A percentile compares a stretch with the other conserved stretches of the same genome.
Evolutionary conservation across 2,797 vertebrate genomes (phyloP).

Genomic region (Eremophila alpestris): DNA sequence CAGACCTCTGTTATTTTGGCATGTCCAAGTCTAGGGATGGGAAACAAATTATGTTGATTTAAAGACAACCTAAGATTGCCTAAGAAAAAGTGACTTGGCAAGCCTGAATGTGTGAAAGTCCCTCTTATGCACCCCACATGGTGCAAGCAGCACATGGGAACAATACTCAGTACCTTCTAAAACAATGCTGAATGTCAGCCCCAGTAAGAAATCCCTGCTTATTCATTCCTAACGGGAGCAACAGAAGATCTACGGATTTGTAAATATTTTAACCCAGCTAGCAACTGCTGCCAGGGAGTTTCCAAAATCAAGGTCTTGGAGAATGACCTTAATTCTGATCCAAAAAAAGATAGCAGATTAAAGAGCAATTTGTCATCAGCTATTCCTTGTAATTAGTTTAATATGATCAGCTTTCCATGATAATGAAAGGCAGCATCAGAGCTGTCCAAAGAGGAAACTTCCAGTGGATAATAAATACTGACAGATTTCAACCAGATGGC

Average conservation of each 20-base stretch:
- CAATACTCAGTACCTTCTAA: constrained; percentile 14
- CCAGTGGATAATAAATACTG: constrained; percentile 62
- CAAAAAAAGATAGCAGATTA: constrained; percentile 37
- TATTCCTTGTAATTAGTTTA: constrained; percentile 67
- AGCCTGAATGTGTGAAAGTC: constrained; percentile 33
- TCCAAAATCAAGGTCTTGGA: constrained; percentile 36
- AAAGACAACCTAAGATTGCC: not conserved
- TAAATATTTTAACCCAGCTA: constrained; percentile 78
- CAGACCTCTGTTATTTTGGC: not conserved
- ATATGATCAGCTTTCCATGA: constrained; percentile 63
- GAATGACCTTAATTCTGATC: constrained; percentile 44
- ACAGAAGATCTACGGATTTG: constrained; percentile 56
- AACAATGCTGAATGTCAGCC: constrained; percentile 27
- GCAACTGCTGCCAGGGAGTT: constrained; percentile 54
- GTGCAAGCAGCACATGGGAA: constrained; percentile 20
- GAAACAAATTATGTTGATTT: not conserved
- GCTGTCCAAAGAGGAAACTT: constrained; percentile 28
- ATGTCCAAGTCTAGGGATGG: not conserved
- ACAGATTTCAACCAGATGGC: constrained; percentile 65
- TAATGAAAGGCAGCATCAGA: constrained; percentile 60
- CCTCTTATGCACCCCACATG: not conserved
- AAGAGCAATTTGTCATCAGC: constrained; percentile 61
- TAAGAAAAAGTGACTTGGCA: constrained; percentile 27
- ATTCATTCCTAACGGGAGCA: constrained; percentile 43
- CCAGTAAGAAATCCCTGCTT: constrained; percentile 29